Conservation (phyloP, 2,888 invertebrate species). For the Brachyptera risi region DNA sequence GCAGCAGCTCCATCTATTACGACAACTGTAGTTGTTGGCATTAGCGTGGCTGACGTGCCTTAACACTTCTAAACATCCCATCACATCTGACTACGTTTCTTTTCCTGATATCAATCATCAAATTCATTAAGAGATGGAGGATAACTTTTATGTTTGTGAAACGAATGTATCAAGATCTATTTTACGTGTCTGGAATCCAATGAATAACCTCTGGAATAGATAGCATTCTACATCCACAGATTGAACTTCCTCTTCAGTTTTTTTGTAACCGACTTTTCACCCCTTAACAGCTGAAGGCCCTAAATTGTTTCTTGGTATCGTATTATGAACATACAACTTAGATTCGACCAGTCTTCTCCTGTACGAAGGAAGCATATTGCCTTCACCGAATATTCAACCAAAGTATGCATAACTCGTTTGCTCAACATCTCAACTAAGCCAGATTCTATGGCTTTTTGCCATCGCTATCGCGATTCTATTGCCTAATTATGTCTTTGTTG, state of each 20-base stretch:
- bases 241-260: constrained; percentile 8
- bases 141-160: background rate
- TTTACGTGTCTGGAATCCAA: constrained; percentile 23
- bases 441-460: constrained; percentile 11
- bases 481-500: background rate
- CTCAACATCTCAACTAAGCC: background rate
- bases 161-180: constrained; percentile 27
- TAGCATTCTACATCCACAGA: constrained; percentile 17
- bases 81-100: background rate
- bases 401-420: background rate
- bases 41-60: background rate
- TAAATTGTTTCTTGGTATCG: constrained; percentile 21
- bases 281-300: constrained; percentile 18
- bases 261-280: background rate
- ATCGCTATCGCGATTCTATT: background rate
- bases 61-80: background rate
- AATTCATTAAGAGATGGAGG: background rate
- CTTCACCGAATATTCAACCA: background rate
- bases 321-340: constrained; percentile 11
- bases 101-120: background rate
- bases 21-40: background rate
- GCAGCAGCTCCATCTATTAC: background rate
- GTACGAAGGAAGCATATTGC: constrained; percentile 13
- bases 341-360: constrained; percentile 17
- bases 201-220: constrained; percentile 22